Base-by-base conservation (phyloP, 2,888 invertebrate species). In the Coenonympha glycerion region DNA sequence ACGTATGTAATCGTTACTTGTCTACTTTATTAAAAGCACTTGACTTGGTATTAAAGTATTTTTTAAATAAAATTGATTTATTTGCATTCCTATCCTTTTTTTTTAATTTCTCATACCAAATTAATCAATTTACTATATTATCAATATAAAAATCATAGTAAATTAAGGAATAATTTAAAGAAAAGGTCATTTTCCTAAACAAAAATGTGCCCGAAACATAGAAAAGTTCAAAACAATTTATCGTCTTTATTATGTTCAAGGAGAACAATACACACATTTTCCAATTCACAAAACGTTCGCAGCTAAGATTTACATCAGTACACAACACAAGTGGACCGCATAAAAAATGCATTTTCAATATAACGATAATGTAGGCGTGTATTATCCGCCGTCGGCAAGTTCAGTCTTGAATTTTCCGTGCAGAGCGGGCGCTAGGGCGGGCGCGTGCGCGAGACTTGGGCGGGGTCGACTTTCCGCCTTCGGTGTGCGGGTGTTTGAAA, bases 351-450 rank as follows among this genome's bases (percentile, higher is more conserved):
- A 86, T 79, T 69, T 70, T 63, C 67, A 73, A 73, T 77, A 76
- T 85, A 79, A 85, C 74, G 84, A 84, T 85, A 82, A 86, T 85
- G 84, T 81, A 86, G 84, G 85, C 85, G 85, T 84, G 82, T 82
- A 74, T 77, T 71, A 78, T 65, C 60, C 69, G 69, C 69, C 73
- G 71, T 58, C 73, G 75, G 73, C 58, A 53, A 50, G 56, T 51
- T 56, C 49, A 63, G 66, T 65, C 63, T 59, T 54, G 13, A 31
- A 15, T 15, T 22, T 21, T 5, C 24, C 61, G 61, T 52, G 57
- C 56, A 54, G 48, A 58, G 51, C 41, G 34, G 51, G 46, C 18
- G 48, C 62, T 51, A 58, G 72, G 72, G 69, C 69, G 74, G 74
- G 78, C 85, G 85, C 85, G 53, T 79, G 86, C 84, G 84, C 78